These are phyloP conservation scores for Ditylenchus weischeri DNA, from an alignment of 2,888 invertebrate genomes.

Conservation along the genomic window DNA sequence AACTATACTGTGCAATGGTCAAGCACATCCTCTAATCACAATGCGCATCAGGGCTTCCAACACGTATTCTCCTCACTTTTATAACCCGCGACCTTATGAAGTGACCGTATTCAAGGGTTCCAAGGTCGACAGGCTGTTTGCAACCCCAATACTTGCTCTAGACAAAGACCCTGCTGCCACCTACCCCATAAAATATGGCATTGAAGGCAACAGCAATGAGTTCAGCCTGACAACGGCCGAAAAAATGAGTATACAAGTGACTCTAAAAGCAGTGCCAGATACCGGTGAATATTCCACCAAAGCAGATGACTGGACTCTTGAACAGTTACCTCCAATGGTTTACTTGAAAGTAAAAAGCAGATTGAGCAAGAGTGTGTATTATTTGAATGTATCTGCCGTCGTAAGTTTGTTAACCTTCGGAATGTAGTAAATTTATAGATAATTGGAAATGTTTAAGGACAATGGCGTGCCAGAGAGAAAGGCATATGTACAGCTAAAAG, in stretches of 20 bases:
- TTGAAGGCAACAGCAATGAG: constrained; percentile 33
- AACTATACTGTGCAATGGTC: constrained; percentile 51
- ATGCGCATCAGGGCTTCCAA: constrained; percentile 44
- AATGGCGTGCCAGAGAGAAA: constrained; percentile 27
- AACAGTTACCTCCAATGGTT: constrained; percentile 32
- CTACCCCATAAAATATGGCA: constrained; percentile 42
- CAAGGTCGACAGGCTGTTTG: constrained; percentile 40
- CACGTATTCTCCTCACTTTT: constrained; percentile 47
- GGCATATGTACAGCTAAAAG: constrained; percentile 35
- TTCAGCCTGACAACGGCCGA: constrained; percentile 6
- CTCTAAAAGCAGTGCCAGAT: neutral
- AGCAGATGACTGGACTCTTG: constrained; percentile 15
- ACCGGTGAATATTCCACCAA: constrained; percentile 14
- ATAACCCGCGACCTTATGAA: constrained; percentile 45
- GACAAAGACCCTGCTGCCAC: constrained; percentile 49
- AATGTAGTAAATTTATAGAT: neutral
- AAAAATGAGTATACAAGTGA: constrained; percentile 6
- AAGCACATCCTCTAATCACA: constrained; percentile 51
- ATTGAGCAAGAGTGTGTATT: constrained; percentile 23
- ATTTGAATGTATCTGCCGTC: constrained; percentile 35
- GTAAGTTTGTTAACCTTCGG: constrained; percentile 19
- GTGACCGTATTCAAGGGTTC: constrained; percentile 33
- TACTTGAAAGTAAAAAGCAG: constrained; percentile 26
- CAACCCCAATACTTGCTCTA: constrained; percentile 49
- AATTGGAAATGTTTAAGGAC: constrained; percentile 35